These are phyloP conservation scores for Mimas tiliae DNA, from an alignment of 2,888 invertebrate species.

Conservation along the genomic window DNA sequence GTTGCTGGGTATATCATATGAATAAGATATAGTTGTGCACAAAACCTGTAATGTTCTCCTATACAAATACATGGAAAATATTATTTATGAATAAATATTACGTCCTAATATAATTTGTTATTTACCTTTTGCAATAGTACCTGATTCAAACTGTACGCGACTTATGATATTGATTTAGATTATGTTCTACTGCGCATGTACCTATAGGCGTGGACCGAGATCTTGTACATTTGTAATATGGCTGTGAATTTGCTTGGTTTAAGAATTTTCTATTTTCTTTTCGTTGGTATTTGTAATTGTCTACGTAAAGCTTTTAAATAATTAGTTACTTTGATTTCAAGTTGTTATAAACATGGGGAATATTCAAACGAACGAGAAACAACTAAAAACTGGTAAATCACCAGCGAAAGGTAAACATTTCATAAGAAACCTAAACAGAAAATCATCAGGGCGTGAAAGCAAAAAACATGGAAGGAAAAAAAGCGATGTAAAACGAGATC, in stretches of 20 bases:
- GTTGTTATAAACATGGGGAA: constrained; percentile 76
- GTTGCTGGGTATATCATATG: neutral
- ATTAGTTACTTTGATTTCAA: constrained; percentile 26
- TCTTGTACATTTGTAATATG: constrained; percentile 42
- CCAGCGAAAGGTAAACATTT: constrained; percentile 84
- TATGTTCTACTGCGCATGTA: constrained; percentile 50
- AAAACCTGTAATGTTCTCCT: too few relatives aligned
- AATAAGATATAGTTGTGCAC: too few relatives aligned
- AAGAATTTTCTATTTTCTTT: constrained; percentile 38
- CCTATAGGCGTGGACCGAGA: constrained; percentile 39
- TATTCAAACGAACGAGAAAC: constrained; percentile 80
- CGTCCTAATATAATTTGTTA: too few relatives aligned
- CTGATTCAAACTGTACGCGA: constrained; percentile 33
- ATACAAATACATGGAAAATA: neutral
- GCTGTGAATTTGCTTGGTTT: constrained; percentile 58
- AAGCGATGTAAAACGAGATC: constrained; percentile 66
- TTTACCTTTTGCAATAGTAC: neutral
- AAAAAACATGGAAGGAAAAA: constrained; percentile 76
- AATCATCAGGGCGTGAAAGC: constrained; percentile 70
- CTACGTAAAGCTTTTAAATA: constrained; percentile 20
- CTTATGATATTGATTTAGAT: constrained; percentile 48
- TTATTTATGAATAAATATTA: too few relatives aligned
- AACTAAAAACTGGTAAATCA: constrained; percentile 80
- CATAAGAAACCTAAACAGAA: constrained; percentile 79
- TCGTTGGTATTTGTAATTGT: constrained; percentile 25